Percentiles rank a stretch among this genome's conserved stretches.
Evolutionary conservation across 2,113 vertebrate genomes (phyloP).

Genomic region (Abramis brama): DNA sequence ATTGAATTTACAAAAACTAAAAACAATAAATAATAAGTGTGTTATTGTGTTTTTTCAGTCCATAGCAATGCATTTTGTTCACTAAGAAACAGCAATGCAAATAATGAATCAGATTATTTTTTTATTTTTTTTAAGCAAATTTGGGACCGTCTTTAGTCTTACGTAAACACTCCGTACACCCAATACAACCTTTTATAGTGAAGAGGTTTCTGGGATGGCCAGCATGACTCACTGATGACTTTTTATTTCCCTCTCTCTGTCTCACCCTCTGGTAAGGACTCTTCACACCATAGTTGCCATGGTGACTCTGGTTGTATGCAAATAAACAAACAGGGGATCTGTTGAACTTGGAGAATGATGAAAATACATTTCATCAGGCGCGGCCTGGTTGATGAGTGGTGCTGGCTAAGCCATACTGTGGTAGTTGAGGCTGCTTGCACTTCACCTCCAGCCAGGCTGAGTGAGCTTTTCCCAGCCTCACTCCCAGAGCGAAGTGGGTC

Average conservation of each 20-base stretch:
- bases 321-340: slow-evolving; percentile 58
- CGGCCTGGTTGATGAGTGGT: slow-evolving; percentile 15
- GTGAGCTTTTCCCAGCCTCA: slow-evolving; percentile 45
- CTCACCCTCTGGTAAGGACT: slow-evolving; percentile 55
- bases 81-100: background rate
- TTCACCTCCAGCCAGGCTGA: background rate
- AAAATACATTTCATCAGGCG: slow-evolving; percentile 1
- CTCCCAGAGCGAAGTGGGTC: slow-evolving; percentile 60
- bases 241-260: slow-evolving; percentile 59
- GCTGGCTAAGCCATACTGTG: background rate
- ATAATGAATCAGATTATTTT: background rate
- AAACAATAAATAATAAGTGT: too few species aligned
- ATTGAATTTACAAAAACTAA: background rate
- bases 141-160: background rate
- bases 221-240: slow-evolving; percentile 61
- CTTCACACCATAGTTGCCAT: slow-evolving; percentile 56
- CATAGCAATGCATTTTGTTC: background rate
- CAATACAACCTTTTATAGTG: slow-evolving; percentile 48
- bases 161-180: background rate
- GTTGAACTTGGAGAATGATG: slow-evolving; percentile 34
- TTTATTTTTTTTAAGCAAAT: background rate
- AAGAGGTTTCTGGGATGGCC: slow-evolving; percentile 27
- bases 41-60: background rate
- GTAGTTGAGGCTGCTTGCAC: background rate
- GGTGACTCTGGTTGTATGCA: slow-evolving; percentile 65